Evolutionary conservation across 2,113 vertebrate genomes (phyloP).

Genomic region (Eulacestoma nigropectus): DNA sequence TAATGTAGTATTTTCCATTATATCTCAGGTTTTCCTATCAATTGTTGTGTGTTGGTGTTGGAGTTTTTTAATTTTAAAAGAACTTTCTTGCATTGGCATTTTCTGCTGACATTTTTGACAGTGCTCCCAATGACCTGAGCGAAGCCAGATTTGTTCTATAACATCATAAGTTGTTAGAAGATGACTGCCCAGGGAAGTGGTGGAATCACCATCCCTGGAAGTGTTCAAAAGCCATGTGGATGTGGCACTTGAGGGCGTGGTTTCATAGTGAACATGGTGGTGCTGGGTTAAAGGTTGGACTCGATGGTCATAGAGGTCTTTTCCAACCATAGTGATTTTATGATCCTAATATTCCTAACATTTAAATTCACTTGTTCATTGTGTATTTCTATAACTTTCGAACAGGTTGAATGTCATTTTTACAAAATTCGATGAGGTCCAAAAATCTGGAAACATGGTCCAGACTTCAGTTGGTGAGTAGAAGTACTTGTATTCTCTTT

Average conservation of each 20-base stretch:
- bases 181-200: background rate
- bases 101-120: background rate
- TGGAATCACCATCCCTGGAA: background rate
- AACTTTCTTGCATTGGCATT: background rate
- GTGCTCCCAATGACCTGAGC: background rate
- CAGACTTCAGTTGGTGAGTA: constrained; percentile 86
- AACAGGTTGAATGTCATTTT: constrained; percentile 98
- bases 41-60: background rate
- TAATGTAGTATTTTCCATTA: background rate
- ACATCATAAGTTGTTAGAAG: background rate
- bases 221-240: background rate
- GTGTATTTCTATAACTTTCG: constrained; percentile 15
- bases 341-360: background rate
- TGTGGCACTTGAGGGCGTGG: background rate
- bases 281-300: background rate
- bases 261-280: accelerated
- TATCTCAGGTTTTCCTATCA: background rate
- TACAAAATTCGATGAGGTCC: constrained; percentile 96
- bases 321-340: background rate
- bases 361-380: background rate
- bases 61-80: background rate
- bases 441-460: constrained; percentile 97
- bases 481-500: background rate
- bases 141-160: background rate
- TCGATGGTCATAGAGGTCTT: background rate